Conservation (phyloP, 2,888 invertebrate species). For the Perdita meconis region DNA sequence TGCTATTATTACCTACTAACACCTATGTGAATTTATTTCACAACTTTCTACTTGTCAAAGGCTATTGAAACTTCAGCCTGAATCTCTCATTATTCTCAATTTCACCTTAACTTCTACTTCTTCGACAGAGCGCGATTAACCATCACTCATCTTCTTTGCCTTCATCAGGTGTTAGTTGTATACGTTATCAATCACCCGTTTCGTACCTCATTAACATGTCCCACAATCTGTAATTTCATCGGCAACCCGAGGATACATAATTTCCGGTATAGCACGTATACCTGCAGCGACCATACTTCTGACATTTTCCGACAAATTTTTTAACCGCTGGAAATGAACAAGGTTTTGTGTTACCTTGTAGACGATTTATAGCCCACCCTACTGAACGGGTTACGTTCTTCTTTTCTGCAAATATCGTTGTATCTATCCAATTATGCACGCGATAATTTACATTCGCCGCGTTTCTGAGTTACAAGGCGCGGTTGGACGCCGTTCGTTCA, state of each 20-base stretch:
- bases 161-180: constrained; percentile 2
- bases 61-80: too few species aligned
- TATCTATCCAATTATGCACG: not conserved
- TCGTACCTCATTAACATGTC: constrained; percentile 18
- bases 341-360: not conserved
- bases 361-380: constrained; percentile 22
- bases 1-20: too few species aligned
- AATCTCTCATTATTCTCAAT: not conserved
- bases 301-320: constrained; percentile 37
- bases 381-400: constrained; percentile 5
- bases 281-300: too few species aligned
- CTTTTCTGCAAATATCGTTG: constrained; percentile 1
- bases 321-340: constrained; percentile 28
- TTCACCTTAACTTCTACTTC: not conserved
- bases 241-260: constrained; percentile 4
- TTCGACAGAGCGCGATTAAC: not conserved
- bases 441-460: constrained; percentile 36
- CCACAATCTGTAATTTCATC: constrained; percentile 30
- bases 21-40: too few species aligned
- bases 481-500: constrained; percentile 16
- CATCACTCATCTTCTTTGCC: not conserved
- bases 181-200: constrained; percentile 36
- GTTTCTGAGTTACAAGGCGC: constrained; percentile 8
- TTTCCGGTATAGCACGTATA: constrained; percentile 24
- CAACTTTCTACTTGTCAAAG: too few species aligned